Evolutionary conservation across 2,888 invertebrate species (phyloP).

Genomic region (Operophtera brumata): DNA sequence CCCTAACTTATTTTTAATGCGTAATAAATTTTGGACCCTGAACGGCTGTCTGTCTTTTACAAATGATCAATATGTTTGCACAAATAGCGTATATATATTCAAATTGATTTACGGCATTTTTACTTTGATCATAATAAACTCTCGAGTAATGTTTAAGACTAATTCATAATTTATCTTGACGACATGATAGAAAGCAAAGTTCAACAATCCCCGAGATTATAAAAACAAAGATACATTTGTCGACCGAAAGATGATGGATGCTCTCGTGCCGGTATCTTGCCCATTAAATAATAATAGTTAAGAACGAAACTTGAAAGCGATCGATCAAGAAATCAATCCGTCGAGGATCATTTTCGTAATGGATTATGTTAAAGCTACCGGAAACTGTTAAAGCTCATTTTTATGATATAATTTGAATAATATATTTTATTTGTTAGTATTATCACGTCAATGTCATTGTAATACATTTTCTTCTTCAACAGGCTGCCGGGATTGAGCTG

Average conservation of each 20-base stretch:
- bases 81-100: slow-evolving; percentile 5
- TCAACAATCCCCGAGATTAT: slow-evolving; percentile 49
- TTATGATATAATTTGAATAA: slow-evolving; percentile 16
- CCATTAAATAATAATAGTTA: slow-evolving; percentile 79
- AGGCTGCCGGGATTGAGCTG: slow-evolving; percentile 92
- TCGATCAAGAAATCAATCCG: slow-evolving; percentile 78
- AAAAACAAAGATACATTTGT: slow-evolving; percentile 67
- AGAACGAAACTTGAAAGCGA: slow-evolving; percentile 60
- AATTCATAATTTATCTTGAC: slow-evolving; percentile 48
- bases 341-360: slow-evolving; percentile 65
- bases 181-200: slow-evolving; percentile 52
- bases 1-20: slow-evolving; percentile 74
- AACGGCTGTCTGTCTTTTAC: slow-evolving; percentile 48
- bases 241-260: slow-evolving; percentile 73
- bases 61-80: slow-evolving; percentile 18
- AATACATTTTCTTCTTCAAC: slow-evolving; percentile 44
- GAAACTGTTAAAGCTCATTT: slow-evolving; percentile 53
- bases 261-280: slow-evolving; percentile 60
- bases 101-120: slow-evolving; percentile 4
- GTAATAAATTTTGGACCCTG: slow-evolving; percentile 68
- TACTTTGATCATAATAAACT: slow-evolving; percentile 10
- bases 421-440: slow-evolving; percentile 1
- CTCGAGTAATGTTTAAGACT: slow-evolving; percentile 18
- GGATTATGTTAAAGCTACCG: slow-evolving; percentile 72
- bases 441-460: slow-evolving; percentile 4